Evolutionary conservation across 2,797 vertebrate genomes (phyloP), one percentile per base, ranked within the genome.

Genomic region (Fistularia tabacaria): DNA sequence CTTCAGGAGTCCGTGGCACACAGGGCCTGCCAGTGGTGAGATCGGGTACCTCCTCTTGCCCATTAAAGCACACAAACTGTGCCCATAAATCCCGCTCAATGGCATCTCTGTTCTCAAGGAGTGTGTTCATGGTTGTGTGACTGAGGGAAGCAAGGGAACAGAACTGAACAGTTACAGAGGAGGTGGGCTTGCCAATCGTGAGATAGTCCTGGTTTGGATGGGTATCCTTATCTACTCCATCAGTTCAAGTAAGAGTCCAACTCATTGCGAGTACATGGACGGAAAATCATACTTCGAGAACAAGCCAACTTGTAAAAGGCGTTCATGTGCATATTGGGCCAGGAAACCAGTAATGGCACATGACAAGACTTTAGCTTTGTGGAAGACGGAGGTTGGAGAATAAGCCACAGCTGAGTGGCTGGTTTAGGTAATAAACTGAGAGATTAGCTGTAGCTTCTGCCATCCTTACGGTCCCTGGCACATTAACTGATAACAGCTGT

Each of bases 71-170:
- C 69, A 88, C 78, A 85, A 77, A 80, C 83, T 83, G 75, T 81
- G 78, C 88, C 88, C 88, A 87, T 77, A 83, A 81, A 77, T 61
- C 77, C 57, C 36, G 5, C 70, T 90, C 84, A 91, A 89, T 89
- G 78, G 86, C 77, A 87, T 83, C 82, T 81, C 87, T 91, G 89
- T 89, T 62, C 73, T 83, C 67, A 7, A 55, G 56, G 58, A 65
- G 72, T 77, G 64, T 85, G 80, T 83, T 79, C 81, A 74, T 69
- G 59, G 71, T 71, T 71, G 79, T 73, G 71, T 36, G 71, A 79
- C 66, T 37, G 69, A 60, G 70, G 66, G 61, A 55, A 67, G 74
- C 46, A 68, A 79, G 80, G 71, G 77, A 74, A 64, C 60, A 64
- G 71, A 53, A 25, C 59, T 54, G 57, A 69, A 72, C 65, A 59